Percentiles rank a stretch among this genome's conserved stretches.
Evolutionary conservation across 2,888 invertebrate species (phyloP).

Genomic region (Spodoptera exigua): DNA sequence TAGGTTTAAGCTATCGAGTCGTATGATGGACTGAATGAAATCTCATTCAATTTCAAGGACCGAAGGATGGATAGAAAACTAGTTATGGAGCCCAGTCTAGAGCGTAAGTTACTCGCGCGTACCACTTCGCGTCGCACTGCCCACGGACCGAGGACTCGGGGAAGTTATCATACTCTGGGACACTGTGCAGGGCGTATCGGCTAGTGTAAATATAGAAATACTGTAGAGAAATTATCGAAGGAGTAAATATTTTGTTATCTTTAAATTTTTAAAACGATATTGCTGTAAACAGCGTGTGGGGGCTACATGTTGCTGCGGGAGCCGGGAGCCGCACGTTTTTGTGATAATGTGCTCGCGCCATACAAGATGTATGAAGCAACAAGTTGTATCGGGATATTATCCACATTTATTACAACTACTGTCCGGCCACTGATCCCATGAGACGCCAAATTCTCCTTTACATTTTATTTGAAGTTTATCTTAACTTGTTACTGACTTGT

Average conservation of each 20-base stretch:
- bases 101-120: conserved; percentile 3
- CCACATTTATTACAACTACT: conserved; percentile 30
- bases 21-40: conserved; percentile 18
- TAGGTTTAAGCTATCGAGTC: conserved; percentile 27
- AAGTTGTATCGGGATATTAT: conserved; percentile 44
- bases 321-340: conserved; percentile 35
- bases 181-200: conserved; percentile 3
- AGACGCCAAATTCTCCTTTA: background rate
- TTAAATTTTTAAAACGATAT: too few relatives aligned
- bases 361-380: conserved; percentile 50
- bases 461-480: background rate
- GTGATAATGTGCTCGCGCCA: conserved; percentile 14
- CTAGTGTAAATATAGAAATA: background rate
- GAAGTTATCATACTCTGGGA: conserved; percentile 18
- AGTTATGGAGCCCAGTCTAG: background rate
- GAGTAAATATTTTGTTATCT: too few relatives aligned
- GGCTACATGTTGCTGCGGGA: background rate
- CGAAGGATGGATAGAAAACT: too few relatives aligned
- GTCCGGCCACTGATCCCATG: conserved; percentile 1
- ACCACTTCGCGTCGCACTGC: background rate
- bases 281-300: too few relatives aligned
- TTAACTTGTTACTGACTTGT: too few relatives aligned
- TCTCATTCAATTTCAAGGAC: conserved; percentile 37
- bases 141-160: conserved; percentile 18
- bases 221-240: too few relatives aligned